Conservation (phyloP, 1,140 invertebrate species). For the Scylla paramamosain region DNA sequence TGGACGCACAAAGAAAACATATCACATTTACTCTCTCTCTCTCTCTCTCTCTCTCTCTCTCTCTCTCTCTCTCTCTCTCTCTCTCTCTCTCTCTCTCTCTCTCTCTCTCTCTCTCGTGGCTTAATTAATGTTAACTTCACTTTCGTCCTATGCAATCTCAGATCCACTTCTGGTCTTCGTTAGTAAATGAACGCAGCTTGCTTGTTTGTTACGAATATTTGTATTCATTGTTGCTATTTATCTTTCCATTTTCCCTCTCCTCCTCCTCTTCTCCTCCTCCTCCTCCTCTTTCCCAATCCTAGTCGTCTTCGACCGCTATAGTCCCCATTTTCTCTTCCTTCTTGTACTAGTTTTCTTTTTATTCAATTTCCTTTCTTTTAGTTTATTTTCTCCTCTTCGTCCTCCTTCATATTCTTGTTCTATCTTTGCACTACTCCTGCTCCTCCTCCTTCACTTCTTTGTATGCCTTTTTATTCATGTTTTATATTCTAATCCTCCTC, state of each 20-base stretch:
- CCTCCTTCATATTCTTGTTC: no score
- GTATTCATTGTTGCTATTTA: not conserved
- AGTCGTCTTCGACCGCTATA: not conserved
- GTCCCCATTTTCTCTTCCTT: not conserved
- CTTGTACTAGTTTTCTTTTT: not conserved
- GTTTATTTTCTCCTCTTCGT: not conserved
- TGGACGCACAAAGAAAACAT: not conserved
- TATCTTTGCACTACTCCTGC: not conserved
- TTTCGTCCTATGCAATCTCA: not conserved
- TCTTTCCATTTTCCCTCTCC: not conserved
- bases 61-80: slow-evolving; percentile 50
- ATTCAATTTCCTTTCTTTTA: not conserved
- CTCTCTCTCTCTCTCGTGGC: not conserved
- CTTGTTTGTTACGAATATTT: not conserved
- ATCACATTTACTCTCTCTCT: not conserved
- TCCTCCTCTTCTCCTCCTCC: not conserved
- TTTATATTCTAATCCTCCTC: no score
- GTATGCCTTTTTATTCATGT: no score
- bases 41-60: slow-evolving; percentile 48
- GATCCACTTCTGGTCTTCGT: not conserved
- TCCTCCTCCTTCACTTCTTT: no score
- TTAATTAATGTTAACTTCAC: not conserved
- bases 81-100: slow-evolving; percentile 28
- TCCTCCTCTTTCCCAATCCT: not conserved
- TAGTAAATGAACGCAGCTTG: not conserved